Evolutionary conservation across 1,140 invertebrate genomes (phyloP).

Genomic region (Drosophila ironensis): DNA sequence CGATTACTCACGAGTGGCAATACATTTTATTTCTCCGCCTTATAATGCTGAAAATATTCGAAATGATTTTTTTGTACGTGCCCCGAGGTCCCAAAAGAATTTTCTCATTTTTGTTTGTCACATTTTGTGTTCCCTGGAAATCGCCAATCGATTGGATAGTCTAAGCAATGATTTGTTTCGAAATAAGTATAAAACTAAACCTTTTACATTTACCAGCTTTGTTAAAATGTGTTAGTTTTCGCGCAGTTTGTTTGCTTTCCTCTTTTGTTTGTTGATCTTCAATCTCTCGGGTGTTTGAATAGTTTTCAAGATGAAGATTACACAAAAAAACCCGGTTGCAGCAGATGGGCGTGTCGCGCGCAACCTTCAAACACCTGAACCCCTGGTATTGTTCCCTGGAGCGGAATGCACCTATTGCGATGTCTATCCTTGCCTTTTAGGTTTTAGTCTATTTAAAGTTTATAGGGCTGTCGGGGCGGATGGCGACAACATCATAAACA

Average conservation of each 20-base stretch:
- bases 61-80: slow-evolving; percentile 51
- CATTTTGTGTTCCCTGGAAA: too few species aligned
- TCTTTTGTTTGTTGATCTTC: slow-evolving; percentile 37
- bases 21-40: slow-evolving; percentile 23
- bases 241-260: slow-evolving; percentile 55
- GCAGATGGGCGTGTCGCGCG: slow-evolving; percentile 11
- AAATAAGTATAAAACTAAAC: not conserved
- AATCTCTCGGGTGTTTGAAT: slow-evolving; percentile 27
- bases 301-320: slow-evolving; percentile 34
- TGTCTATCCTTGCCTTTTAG: slow-evolving; percentile 15
- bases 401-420: slow-evolving; percentile 27
- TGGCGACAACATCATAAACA: slow-evolving; percentile 41
- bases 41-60: slow-evolving; percentile 39
- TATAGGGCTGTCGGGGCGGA: slow-evolving; percentile 42
- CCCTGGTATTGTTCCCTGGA: slow-evolving; percentile 25
- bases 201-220: not conserved
- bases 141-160: slow-evolving; percentile 35
- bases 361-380: slow-evolving; percentile 47
- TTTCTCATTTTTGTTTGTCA: slow-evolving; percentile 37
- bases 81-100: slow-evolving; percentile 13
- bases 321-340: slow-evolving; percentile 22
- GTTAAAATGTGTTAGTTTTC: slow-evolving; percentile 50
- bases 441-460: slow-evolving; percentile 49
- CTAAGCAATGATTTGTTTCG: not conserved
- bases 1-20: slow-evolving; percentile 49